These are phyloP conservation scores for Baccha elongata DNA, from an alignment of 2,888 invertebrate genomes.

Conservation along the genomic window DNA sequence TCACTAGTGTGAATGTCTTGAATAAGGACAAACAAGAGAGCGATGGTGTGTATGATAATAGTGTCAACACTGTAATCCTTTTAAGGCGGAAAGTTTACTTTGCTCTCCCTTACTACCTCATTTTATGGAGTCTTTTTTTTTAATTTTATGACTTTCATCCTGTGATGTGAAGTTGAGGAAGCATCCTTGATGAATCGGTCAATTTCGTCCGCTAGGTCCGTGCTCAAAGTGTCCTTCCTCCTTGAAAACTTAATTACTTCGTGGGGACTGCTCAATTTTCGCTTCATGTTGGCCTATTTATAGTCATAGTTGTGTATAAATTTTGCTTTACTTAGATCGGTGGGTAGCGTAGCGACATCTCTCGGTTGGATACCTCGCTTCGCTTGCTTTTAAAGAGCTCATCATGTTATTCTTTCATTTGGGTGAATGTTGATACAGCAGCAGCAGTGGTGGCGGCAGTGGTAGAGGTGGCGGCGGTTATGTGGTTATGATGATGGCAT, in stretches of 20 bases:
- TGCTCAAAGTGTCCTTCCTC: conserved; percentile 24
- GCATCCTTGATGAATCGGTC: conserved; percentile 54
- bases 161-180: not conserved
- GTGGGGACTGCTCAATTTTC: conserved; percentile 58
- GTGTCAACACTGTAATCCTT: conserved; percentile 68
- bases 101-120: conserved; percentile 25
- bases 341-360: conserved; percentile 24
- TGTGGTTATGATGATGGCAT: conserved; percentile 13
- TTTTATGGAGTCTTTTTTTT: conserved; percentile 1
- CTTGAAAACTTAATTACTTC: conserved; percentile 65
- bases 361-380: not conserved
- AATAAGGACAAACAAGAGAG: conserved; percentile 16
- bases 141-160: conserved; percentile 9
- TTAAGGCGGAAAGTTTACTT: conserved; percentile 64
- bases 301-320: conserved; percentile 26
- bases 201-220: conserved; percentile 41
- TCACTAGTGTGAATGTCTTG: conserved; percentile 41
- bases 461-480: conserved; percentile 4
- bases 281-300: not conserved
- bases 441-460: not conserved
- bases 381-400: not conserved
- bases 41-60: conserved; percentile 56
- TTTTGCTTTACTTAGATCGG: not conserved
- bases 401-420: conserved; percentile 21
- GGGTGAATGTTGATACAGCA: conserved; percentile 28